These are phyloP conservation scores for Yoshiicerus persimilis DNA, from an alignment of 1,140 invertebrate genomes.

Conservation along the genomic window DNA sequence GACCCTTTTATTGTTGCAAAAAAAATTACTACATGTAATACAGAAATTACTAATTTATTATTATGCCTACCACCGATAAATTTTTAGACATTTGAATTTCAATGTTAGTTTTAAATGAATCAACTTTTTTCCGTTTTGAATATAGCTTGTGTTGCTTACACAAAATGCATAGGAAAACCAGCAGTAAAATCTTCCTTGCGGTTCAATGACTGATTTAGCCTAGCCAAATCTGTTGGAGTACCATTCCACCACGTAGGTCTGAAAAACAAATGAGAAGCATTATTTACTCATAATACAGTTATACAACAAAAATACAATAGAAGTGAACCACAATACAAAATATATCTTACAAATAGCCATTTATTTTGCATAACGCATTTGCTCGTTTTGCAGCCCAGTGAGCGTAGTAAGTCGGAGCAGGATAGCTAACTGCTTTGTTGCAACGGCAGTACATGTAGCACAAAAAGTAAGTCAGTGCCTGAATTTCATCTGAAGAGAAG, in stretches of 20 bases:
- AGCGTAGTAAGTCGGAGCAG: conserved; percentile 61
- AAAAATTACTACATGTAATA: too few species aligned
- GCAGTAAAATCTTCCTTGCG: background rate
- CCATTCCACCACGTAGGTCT: background rate
- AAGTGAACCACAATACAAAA: background rate
- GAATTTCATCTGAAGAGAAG: conserved; percentile 56
- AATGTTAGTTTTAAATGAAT: too few species aligned
- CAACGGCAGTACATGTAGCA: conserved; percentile 61
- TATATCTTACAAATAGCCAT: background rate
- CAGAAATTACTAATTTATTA: too few species aligned
- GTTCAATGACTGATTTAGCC: background rate
- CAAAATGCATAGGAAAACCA: background rate
- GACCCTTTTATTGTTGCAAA: too few species aligned
- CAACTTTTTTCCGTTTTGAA: too few species aligned
- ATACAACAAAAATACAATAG: background rate
- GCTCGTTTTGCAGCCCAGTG: conserved; percentile 58
- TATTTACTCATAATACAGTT: background rate
- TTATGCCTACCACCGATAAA: too few species aligned
- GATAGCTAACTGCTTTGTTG: conserved; percentile 58
- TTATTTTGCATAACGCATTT: background rate
- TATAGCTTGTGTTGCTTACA: background rate
- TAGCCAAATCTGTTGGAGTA: background rate
- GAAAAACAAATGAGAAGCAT: too few species aligned
- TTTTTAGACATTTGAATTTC: too few species aligned
- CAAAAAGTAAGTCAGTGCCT: conserved; percentile 57